A percentile compares a stretch with the other conserved stretches of the same genome.
Conservation (phyloP, 2,113 vertebrate species). For the Catagonus wagneri region DNA sequence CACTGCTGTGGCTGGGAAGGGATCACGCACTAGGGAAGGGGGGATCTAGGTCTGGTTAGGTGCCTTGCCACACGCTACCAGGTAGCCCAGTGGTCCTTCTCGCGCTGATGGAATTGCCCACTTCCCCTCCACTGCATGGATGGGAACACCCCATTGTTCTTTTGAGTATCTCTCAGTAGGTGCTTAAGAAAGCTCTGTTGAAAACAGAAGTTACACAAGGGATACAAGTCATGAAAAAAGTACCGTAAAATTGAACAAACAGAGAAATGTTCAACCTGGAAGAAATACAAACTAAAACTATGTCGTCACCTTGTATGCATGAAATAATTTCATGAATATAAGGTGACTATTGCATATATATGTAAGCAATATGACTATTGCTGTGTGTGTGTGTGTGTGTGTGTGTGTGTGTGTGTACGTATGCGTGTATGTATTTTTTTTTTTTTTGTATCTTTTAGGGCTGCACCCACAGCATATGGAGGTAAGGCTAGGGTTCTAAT, state of each 20-base stretch:
- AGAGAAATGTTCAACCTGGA: neutral
- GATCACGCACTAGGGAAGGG: no score
- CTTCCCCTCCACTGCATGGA: neutral
- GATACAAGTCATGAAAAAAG: neutral
- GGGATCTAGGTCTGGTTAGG: neutral
- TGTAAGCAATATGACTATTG: no score
- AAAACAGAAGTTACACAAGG: neutral
- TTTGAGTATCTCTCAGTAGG: no score
- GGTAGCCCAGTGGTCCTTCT: neutral
- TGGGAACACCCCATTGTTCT: fast-evolving
- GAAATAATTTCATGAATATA: neutral
- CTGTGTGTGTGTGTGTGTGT: no score
- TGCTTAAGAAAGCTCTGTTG: neutral
- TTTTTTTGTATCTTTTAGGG: no score
- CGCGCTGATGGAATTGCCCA: neutral
- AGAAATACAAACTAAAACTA: neutral
- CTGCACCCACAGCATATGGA: no score
- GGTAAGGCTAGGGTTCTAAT: no score
- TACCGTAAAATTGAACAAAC: neutral
- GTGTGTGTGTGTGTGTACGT: no score
- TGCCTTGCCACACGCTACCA: neutral
- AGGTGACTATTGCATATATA: neutral
- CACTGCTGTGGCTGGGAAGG: neutral
- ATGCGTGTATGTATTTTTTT: no score
- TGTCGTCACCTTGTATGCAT: neutral